Base-by-base conservation (phyloP, 2,113 vertebrate species). In the Spea multiplicata region DNA sequence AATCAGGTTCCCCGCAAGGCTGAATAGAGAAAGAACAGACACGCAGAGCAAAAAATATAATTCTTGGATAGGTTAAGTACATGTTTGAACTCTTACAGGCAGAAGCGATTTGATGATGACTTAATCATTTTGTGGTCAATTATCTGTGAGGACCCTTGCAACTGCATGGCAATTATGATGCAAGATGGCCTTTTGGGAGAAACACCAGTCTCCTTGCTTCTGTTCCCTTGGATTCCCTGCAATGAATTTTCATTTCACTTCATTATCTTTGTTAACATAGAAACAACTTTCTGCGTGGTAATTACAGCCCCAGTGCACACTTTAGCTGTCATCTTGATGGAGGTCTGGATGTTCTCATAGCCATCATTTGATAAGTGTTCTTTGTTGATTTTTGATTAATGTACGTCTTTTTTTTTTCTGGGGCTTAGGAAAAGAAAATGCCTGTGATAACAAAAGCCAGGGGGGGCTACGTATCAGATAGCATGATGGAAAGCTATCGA, bases 111-210 rank as follows among this genome's bases (percentile, higher is more conserved):
- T 95, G 93, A 96, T 97, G 96, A 97, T 95, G 96, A 97, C 97
- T 99, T 98, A 97, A 98, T 98, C 95, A 96, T 97, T 98, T 97
- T 97, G 96, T 97, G 95, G 94, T 98, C 97, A 98, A 97, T 99
- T 98, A 98, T 97, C 95, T 96, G 94, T 94, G 93, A 97, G 95
- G 90, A 92, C 94, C 93, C 91, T 91, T 91, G 90, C 90, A 91
- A 93, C 91, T 93, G 87, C 90, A 88, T 89, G 87, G 92, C 92
- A 93, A 94, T 95, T 94, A 95, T 89, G 91, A 92, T 91, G 92
- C 92, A 93, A 91, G 92, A 89, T 93, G 93, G 91, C 92, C 92
- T 94, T 93, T 91, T 92, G 91, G 92, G 94, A 94, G 89, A 91
- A 90, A 89, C 91, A 93, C 89, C 92, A 93, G 91, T 89, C 89